These are phyloP conservation scores for Grantiella picta DNA, from an alignment of 2,113 vertebrate species.

Conservation along the genomic window DNA sequence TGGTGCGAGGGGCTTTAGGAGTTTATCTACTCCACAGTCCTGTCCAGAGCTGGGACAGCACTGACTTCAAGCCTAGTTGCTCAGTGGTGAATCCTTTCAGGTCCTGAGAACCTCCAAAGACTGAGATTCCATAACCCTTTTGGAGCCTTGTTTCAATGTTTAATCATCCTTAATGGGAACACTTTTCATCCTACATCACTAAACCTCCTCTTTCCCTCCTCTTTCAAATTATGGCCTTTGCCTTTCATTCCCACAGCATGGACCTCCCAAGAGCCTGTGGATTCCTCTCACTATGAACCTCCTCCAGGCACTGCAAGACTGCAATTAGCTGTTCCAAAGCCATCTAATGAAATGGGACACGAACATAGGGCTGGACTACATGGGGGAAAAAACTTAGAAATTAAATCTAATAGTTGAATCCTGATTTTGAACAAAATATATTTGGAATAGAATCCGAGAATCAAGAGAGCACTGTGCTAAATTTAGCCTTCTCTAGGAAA, in stretches of 20 bases:
- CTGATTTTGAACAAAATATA: background rate
- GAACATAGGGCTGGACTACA: background rate
- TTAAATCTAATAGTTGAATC: background rate
- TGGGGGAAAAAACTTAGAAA: background rate
- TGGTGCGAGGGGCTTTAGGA: background rate
- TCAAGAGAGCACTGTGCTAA: background rate
- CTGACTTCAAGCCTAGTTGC: background rate
- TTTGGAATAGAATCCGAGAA: background rate
- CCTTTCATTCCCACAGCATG: background rate
- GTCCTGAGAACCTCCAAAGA: background rate
- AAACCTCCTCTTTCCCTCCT: background rate
- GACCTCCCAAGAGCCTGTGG: background rate
- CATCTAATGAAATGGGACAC: fast-evolving
- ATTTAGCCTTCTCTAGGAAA: background rate
- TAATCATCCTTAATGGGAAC: background rate
- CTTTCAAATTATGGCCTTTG: background rate
- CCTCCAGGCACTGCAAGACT: background rate
- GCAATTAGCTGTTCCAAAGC: background rate
- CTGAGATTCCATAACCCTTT: background rate
- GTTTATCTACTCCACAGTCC: background rate
- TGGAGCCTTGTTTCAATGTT: background rate
- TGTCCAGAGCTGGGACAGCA: background rate
- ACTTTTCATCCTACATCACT: background rate
- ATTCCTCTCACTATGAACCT: background rate
- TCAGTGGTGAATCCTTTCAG: background rate